These are phyloP conservation scores for Ecliptopera silaceata DNA, from an alignment of 2,888 invertebrate species.

Conservation along the genomic window DNA sequence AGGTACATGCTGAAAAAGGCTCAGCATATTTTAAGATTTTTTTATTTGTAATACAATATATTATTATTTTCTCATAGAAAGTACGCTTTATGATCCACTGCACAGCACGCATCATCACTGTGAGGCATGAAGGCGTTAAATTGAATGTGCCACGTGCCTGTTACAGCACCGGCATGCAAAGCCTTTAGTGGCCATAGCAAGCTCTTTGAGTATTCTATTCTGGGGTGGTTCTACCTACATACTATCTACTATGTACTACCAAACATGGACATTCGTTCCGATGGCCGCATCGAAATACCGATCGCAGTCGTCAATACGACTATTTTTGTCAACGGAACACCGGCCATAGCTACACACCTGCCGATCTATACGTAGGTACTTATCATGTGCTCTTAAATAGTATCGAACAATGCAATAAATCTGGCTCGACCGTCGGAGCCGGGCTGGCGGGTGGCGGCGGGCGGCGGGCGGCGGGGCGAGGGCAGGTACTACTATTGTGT, in stretches of 20 bases:
- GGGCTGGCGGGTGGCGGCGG: not conserved
- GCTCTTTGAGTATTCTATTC: too few species aligned
- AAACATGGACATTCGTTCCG: conserved; percentile 21
- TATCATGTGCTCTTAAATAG: conserved; percentile 11
- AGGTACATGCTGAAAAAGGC: too few species aligned
- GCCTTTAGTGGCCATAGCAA: too few species aligned
- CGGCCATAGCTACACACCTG: conserved; percentile 5
- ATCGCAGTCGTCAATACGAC: conserved; percentile 4
- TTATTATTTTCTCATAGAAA: too few species aligned
- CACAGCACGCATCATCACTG: too few species aligned
- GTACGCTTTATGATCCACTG: too few species aligned
- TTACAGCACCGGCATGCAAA: too few species aligned
- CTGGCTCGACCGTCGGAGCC: conserved; percentile 13
- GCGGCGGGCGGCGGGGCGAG: conserved; percentile 5
- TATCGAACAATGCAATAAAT: conserved; percentile 26
- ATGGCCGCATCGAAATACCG: conserved; percentile 3
- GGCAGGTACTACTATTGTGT: conserved; percentile 1
- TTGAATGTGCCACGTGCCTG: too few species aligned
- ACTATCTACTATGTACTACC: conserved; percentile 22
- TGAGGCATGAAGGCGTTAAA: too few species aligned
- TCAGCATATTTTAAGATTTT: too few species aligned
- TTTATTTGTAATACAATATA: too few species aligned
- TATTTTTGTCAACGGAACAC: conserved; percentile 12
- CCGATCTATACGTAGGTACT: not conserved
- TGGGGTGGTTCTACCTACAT: too few species aligned